A percentile compares a stretch with the other conserved stretches of the same genome.
Evolutionary conservation across 2,113 vertebrate genomes (phyloP).

Genomic region (Plecotus auritus): DNA sequence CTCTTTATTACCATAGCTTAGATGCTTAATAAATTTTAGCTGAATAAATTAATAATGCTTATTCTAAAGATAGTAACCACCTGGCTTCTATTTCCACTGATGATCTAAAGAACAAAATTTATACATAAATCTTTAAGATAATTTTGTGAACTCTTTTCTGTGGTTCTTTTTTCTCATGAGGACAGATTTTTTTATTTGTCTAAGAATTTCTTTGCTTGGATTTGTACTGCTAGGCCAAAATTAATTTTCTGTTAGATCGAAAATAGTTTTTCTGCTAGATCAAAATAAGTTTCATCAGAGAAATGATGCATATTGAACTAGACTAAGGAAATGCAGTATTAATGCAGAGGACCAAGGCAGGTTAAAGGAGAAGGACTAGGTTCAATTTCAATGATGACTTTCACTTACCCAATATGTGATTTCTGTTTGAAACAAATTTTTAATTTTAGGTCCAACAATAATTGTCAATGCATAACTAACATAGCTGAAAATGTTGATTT

Average conservation of each 20-base stretch:
- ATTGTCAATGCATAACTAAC: background rate
- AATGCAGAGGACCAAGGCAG: background rate
- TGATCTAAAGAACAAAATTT: background rate
- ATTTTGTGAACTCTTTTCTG: background rate
- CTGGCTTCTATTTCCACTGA: background rate
- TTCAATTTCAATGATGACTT: conserved; percentile 16
- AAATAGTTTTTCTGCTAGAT: conserved; percentile 13
- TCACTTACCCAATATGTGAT: background rate
- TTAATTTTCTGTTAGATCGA: conserved; percentile 14
- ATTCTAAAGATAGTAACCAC: conserved; percentile 2
- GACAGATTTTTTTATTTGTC: background rate
- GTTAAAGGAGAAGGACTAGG: background rate
- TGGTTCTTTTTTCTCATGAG: background rate
- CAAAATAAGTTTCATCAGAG: conserved; percentile 44
- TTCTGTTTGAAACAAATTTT: conserved; percentile 26
- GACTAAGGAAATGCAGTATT: background rate
- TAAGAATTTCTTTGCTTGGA: conserved; percentile 26
- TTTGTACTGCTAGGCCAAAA: conserved; percentile 19
- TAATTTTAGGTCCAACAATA: conserved; percentile 31
- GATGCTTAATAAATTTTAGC: background rate
- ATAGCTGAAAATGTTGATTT: background rate
- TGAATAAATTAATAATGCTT: conserved; percentile 30
- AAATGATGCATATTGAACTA: background rate
- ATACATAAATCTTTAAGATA: background rate
- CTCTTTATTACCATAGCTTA: background rate